Conservation (phyloP, 2,888 invertebrate species). For the Drosophila meridionalis region DNA sequence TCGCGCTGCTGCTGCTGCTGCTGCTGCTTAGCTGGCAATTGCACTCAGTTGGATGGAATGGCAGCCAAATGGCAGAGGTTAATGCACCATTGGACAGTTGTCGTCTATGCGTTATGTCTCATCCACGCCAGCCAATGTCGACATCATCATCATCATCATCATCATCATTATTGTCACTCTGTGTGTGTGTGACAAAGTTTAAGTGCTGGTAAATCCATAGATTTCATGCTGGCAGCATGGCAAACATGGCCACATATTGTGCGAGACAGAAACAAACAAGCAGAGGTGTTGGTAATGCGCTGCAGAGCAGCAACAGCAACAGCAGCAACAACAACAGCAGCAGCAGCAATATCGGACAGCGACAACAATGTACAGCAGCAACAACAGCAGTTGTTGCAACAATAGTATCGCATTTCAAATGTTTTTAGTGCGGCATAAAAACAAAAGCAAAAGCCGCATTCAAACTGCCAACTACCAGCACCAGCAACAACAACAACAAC, state of each 20-base stretch:
- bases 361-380: constrained; percentile 13
- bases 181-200: constrained; percentile 76
- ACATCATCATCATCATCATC: constrained; percentile 43
- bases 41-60: constrained; percentile 31
- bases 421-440: constrained; percentile 79
- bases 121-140: constrained; percentile 54
- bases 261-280: constrained; percentile 67
- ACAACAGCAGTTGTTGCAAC: constrained; percentile 67
- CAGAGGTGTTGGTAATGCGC: constrained; percentile 71
- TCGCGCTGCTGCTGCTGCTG: neutral
- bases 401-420: constrained; percentile 77
- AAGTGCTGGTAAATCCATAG: constrained; percentile 84
- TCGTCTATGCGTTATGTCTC: constrained; percentile 52
- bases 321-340: constrained; percentile 33
- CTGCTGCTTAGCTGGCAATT: constrained; percentile 18
- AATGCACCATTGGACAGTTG: constrained; percentile 71
- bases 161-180: constrained; percentile 29
- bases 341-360: constrained; percentile 26
- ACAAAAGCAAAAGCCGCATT: constrained; percentile 77
- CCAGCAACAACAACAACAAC: constrained; percentile 30
- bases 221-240: constrained; percentile 76
- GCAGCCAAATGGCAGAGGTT: constrained; percentile 64
- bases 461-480: constrained; percentile 70
- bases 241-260: constrained; percentile 79
- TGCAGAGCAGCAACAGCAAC: constrained; percentile 43